Base-by-base conservation (phyloP, 2,797 vertebrate genomes). In the Gallinago solitaria region DNA sequence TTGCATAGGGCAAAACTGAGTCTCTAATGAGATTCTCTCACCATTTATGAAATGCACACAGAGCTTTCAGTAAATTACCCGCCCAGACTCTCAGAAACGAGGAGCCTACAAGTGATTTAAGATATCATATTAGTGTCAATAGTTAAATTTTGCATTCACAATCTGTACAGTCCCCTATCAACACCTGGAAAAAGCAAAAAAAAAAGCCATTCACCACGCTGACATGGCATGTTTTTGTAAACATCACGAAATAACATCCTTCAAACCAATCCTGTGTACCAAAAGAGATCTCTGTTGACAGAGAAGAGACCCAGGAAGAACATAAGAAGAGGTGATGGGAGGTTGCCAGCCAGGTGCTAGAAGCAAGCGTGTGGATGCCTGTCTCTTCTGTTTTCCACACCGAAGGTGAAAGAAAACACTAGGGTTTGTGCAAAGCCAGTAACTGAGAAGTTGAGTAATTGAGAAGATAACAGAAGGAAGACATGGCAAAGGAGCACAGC, bases 41-140 rank as follows among this genome's bases (percentile, higher is more conserved):
- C 9, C 54, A 27, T 23, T 78, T 86, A 21, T 25, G 25, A 70
- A 69, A 28, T 1, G 57, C 37, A 74, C 4, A 2, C 2, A 4
- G 48, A 86, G 39, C 16, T 5, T 68, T 35, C 9, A 32, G 27
- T 8, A 9, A 57, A 4, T 41, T 47, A 51, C 11, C n/a, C 45
- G 71, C 13, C 20, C 53, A 28, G 2, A 23, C 71, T 19, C 13
- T 57, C 11, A 50, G 53, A 71, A 89, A 83, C 18, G 20, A 32
- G 27, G 67, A 61, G 61, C 11, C 20, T 33, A 8, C 2, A 30
- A 63, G 56, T 7, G 39, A 56, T 33, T 59, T 15, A 33, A 65
- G 16, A 41, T 0, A 14, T 39, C 63, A 0, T 19, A 12, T 6
- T 25, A 8, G 33, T 48, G 47, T 14, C 39, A 75, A n/a, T 6